Base-by-base conservation (phyloP, 1,140 invertebrate genomes). In the Psilanteris sp. region DNA sequence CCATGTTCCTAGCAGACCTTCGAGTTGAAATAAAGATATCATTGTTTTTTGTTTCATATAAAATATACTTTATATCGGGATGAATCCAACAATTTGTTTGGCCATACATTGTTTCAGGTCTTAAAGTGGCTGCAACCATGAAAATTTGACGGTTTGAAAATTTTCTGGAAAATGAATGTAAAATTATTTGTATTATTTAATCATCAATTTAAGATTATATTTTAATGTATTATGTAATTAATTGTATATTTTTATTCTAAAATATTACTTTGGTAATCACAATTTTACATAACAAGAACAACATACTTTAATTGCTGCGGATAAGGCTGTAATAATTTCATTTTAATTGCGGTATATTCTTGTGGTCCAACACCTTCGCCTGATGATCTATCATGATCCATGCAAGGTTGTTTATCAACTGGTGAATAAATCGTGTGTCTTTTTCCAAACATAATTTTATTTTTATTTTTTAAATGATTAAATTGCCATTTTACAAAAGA, bases 81-180 rank as follows among this genome's bases (percentile, higher is more conserved):
- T 94, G 94, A 0, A 99, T 83, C 97, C 98, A 99, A 85, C 98
- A 99, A 85, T 99, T 99, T 0, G 98, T 99, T 90, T 99, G 98
- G 1, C 98, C 98, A 86, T 99, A 99, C 98, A 99, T 99, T 0
- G 98, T 99, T 89, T 99, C 98, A 6, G 98, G 98, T 72, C 98
- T 90, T 3, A 99, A 88, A 9, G 98, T 99, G n/a, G 97, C 98
- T 27, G 98, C 97, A 7, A 99, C 97, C 36, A 99, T 90, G 85
- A 89, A 98, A 13, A 98, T 90, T 4, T 90, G 82, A 81, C 92
- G 91, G 2, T 87, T 87, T 59, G 85, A 76, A 43, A 92, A 85
- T 48, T 77, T 46, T 37, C 92, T 93, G 68, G 34, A 89, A 89
- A 77, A 61, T 20, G n/a, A n/a, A n/a, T n/a, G n/a, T n/a, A n/a